phyloP scores from a whole-genome alignment of 1,140 invertebrate genomes.

The Drosophila nikananu region DNA sequence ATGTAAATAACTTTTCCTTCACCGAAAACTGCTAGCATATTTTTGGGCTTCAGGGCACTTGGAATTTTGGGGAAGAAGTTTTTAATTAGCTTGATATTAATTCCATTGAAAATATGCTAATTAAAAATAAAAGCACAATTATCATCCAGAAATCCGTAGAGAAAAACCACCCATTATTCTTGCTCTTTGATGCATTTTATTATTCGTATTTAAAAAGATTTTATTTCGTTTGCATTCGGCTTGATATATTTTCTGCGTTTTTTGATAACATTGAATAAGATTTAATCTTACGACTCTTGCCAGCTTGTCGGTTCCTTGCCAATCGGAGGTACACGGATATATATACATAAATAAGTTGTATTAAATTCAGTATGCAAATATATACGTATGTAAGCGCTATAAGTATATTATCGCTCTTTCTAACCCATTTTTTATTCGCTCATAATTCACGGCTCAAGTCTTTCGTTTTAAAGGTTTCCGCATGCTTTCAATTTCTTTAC shows the following conservation, averaged over 20 bases:
- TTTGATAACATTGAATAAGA: conserved; percentile 70
- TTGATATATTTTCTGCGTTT: conserved; percentile 57
- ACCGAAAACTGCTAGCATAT: conserved; percentile 1
- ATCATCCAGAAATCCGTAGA: background rate
- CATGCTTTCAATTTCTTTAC: background rate
- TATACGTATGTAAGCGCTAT: conserved; percentile 43
- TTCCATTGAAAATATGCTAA: too few relatives aligned
- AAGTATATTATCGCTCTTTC: conserved; percentile 38
- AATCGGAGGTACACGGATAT: conserved; percentile 53
- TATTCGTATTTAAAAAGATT: conserved; percentile 63
- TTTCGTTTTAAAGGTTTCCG: conserved; percentile 71
- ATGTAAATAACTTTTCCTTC: background rate
- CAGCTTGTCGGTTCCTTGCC: conserved; percentile 52
- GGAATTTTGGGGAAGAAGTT: too few relatives aligned
- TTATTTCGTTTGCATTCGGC: conserved; percentile 42
- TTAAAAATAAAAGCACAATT: background rate
- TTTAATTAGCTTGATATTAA: background rate
- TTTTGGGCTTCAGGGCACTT: background rate
- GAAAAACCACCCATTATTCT: background rate
- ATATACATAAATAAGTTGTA: conserved; percentile 46
- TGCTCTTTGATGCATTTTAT: conserved; percentile 53
- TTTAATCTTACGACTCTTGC: conserved; percentile 49
- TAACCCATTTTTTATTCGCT: conserved; percentile 16
- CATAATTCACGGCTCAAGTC: conserved; percentile 62
- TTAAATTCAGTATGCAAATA: conserved; percentile 59